phyloP scores from a whole-genome alignment of 1,140 invertebrate genomes.

The Leptoteleia sp. region DNA sequence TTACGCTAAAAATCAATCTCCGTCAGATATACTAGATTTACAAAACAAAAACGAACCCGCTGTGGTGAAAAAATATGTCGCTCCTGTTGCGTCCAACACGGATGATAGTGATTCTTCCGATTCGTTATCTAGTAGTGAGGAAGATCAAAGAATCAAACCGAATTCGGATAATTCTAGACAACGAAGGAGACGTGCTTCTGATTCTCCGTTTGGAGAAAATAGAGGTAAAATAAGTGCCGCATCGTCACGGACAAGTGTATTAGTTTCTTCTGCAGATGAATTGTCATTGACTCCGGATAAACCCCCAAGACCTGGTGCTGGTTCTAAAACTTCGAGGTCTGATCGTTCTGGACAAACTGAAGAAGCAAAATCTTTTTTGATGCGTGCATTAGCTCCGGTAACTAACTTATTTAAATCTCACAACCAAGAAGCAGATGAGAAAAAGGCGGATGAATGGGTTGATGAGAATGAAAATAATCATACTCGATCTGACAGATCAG shows the following conservation, averaged over 20 bases:
- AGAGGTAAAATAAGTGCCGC: conserved; percentile 71
- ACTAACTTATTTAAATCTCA: conserved; percentile 85
- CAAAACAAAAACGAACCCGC: conserved; percentile 64
- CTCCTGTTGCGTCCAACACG: conserved; percentile 59
- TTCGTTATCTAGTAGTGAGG: conserved; percentile 72
- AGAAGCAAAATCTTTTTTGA: conserved; percentile 87
- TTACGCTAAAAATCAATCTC: conserved; percentile 26
- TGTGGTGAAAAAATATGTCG: conserved; percentile 36
- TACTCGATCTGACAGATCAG: conserved; percentile 60
- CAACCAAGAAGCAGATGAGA: conserved; percentile 79
- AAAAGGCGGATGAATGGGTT: conserved; percentile 70
- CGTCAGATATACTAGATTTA: conserved; percentile 21
- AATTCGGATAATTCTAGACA: conserved; percentile 54
- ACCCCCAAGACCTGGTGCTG: conserved; percentile 81
- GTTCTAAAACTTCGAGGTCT: conserved; percentile 75
- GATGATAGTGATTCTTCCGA: conserved; percentile 71
- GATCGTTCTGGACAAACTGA: conserved; percentile 82
- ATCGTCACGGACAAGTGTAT: conserved; percentile 79
- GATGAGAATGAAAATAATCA: conserved; percentile 75
- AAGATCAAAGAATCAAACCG: conserved; percentile 50
- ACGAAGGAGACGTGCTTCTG: conserved; percentile 55
- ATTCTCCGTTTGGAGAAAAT: conserved; percentile 67
- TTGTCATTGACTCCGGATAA: conserved; percentile 81
- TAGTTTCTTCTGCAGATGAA: conserved; percentile 83
- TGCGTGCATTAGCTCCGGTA: conserved; percentile 85